These are phyloP conservation scores for Alectoris magna DNA, from an alignment of 2,797 vertebrate genomes.

Conservation along the genomic window DNA sequence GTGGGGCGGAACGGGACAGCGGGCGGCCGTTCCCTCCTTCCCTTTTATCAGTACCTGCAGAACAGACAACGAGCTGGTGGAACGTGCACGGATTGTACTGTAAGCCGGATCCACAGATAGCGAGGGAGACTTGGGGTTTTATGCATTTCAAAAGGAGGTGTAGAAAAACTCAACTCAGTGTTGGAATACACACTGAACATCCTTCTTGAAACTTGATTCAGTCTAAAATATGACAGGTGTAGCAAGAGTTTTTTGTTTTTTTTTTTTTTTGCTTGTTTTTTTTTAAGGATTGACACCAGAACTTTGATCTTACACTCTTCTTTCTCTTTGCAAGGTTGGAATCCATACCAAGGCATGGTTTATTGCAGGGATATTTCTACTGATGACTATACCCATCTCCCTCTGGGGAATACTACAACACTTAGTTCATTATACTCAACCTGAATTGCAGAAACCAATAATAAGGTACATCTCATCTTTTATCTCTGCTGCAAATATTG, in stretches of 20 bases:
- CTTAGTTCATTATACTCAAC: conserved; percentile 97
- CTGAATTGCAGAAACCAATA: conserved; percentile 97
- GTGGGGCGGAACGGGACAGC: no score
- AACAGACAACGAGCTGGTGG: no score
- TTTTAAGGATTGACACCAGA: not conserved
- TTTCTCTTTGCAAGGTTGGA: conserved; percentile 83
- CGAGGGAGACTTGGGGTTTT: not conserved
- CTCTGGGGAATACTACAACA: conserved; percentile 98
- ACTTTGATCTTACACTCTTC: not conserved
- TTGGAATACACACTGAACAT: not conserved
- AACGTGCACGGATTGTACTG: no score
- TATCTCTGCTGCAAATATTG: not conserved
- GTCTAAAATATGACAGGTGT: no score
- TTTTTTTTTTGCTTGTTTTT: no score
- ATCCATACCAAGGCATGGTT: conserved; percentile 98
- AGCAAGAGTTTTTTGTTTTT: no score
- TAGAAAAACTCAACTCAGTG: not conserved
- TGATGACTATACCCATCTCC: conserved; percentile 97
- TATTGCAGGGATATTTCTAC: conserved; percentile 96
- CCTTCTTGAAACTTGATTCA: not conserved
- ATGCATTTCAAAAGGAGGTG: not conserved
- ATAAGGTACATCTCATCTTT: conserved; percentile 86
- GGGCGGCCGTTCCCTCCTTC: no score
- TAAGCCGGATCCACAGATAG: not conserved
- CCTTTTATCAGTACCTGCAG: no score